These are phyloP conservation scores for Bovichtus variegatus DNA, from an alignment of 2,797 vertebrate species.

Conservation along the genomic window DNA sequence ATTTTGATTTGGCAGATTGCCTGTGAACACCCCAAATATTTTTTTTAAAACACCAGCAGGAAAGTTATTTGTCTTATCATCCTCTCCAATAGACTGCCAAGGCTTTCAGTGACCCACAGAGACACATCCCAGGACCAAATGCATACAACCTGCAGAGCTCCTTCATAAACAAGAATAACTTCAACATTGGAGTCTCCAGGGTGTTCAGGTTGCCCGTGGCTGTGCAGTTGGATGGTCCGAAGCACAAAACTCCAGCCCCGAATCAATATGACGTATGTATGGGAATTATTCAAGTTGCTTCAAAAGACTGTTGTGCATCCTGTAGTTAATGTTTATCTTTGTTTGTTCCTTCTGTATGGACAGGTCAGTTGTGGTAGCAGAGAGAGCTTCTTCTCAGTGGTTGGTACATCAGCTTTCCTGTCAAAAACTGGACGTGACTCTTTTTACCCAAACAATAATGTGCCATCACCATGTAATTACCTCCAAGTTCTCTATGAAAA, in stretches of 20 bases:
- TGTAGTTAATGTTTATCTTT: neutral
- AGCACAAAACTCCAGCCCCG: constrained; percentile 83
- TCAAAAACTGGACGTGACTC: constrained; percentile 79
- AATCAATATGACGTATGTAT: constrained; percentile 87
- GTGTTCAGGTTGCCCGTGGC: constrained; percentile 85
- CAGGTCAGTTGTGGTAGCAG: constrained; percentile 63
- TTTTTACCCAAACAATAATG: constrained; percentile 1
- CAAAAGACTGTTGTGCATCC: neutral
- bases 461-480: constrained; percentile 81
- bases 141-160: constrained; percentile 80
- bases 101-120: constrained; percentile 44
- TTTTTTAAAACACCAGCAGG: neutral
- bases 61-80: neutral
- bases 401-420: constrained; percentile 79
- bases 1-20: neutral
- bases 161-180: constrained; percentile 81
- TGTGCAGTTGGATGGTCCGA: constrained; percentile 60
- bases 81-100: constrained; percentile 68
- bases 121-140: constrained; percentile 82
- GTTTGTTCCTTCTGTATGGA: neutral
- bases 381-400: constrained; percentile 67
- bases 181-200: constrained; percentile 83
- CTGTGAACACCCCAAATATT: neutral
- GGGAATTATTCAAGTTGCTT: neutral
- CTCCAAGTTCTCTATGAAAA: neutral